Evolutionary conservation across 2,797 vertebrate species (phyloP).

Genomic region (Micropoecilia bifurca): DNA sequence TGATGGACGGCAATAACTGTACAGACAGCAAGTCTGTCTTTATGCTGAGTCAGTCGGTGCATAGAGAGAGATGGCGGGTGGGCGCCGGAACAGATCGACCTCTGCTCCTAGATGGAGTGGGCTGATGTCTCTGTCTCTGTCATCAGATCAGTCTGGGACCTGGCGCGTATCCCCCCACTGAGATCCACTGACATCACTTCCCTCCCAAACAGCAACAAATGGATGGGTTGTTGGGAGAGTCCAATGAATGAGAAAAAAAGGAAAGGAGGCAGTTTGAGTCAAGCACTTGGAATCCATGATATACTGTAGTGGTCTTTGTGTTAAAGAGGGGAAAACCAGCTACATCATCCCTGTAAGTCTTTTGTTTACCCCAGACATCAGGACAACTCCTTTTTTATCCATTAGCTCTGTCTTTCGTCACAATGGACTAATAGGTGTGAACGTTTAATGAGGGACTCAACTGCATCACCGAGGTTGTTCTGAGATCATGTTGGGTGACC

Average conservation of each 20-base stretch:
- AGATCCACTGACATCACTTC: slow-evolving; percentile 80
- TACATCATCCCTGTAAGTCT: slow-evolving; percentile 64
- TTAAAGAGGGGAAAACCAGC: slow-evolving; percentile 78
- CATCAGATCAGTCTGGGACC: slow-evolving; percentile 72
- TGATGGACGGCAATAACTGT: slow-evolving; percentile 5
- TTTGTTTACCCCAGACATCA: slow-evolving; percentile 59
- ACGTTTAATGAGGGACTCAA: slow-evolving; percentile 30
- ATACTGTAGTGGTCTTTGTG: slow-evolving; percentile 74
- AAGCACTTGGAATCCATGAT: slow-evolving; percentile 77
- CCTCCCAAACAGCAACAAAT: slow-evolving; percentile 76
- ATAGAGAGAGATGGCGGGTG: slow-evolving; percentile 49
- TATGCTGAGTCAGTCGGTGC: slow-evolving; percentile 41
- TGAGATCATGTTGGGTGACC: slow-evolving; percentile 42
- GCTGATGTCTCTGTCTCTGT: slow-evolving; percentile 47
- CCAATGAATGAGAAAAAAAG: slow-evolving; percentile 52
- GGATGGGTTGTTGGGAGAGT: slow-evolving; percentile 80
- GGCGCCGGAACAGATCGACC: slow-evolving; percentile 32
- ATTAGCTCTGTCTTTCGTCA: slow-evolving; percentile 46
- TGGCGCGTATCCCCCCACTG: slow-evolving; percentile 31
- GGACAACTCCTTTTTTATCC: slow-evolving; percentile 60
- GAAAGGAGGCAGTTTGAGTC: slow-evolving; percentile 60
- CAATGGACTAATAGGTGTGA: slow-evolving; percentile 52
- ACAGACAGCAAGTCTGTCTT: slow-evolving; percentile 28
- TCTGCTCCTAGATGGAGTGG: slow-evolving; percentile 22
- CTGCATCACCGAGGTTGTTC: slow-evolving; percentile 38